Percentiles rank a stretch among this genome's conserved stretches.
These are phyloP conservation scores for Eupithecia subumbrata DNA, from an alignment of 2,888 invertebrate species.

Conservation along the genomic window DNA sequence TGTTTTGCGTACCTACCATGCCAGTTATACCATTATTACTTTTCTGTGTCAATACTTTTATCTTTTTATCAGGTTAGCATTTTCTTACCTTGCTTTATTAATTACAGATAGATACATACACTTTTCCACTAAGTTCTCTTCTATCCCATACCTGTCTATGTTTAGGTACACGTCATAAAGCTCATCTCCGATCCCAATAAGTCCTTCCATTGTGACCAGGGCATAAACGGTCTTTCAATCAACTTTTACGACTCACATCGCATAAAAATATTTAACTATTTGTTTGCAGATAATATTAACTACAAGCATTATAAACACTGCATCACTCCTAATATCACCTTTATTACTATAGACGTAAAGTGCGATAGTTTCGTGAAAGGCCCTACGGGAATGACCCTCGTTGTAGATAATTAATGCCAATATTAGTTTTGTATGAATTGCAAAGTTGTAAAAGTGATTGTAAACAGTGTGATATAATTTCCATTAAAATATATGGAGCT, in stretches of 20 bases:
- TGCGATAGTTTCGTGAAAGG: slow-evolving; percentile 22
- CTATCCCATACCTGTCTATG: slow-evolving; percentile 42
- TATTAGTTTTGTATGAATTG: slow-evolving; percentile 60
- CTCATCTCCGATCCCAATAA: slow-evolving; percentile 57
- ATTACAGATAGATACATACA: neutral
- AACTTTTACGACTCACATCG: slow-evolving; percentile 77
- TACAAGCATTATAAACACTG: slow-evolving; percentile 49
- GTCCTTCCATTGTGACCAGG: slow-evolving; percentile 57
- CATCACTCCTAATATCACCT: slow-evolving; percentile 44
- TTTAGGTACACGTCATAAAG: slow-evolving; percentile 44
- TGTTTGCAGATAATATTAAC: slow-evolving; percentile 81
- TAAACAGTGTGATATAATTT: slow-evolving; percentile 32
- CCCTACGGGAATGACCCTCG: slow-evolving; percentile 40
- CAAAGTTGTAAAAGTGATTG: slow-evolving; percentile 51
- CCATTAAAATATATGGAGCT: slow-evolving; percentile 11
- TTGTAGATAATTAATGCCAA: slow-evolving; percentile 62
- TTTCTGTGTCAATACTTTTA: neutral
- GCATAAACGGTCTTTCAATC: slow-evolving; percentile 76
- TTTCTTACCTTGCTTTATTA: neutral
- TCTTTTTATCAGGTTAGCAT: neutral
- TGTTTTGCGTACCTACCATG: neutral
- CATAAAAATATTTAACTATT: slow-evolving; percentile 83
- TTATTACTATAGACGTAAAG: slow-evolving; percentile 46
- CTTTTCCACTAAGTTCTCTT: neutral
- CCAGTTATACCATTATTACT: neutral